Evolutionary conservation across 2,888 invertebrate species (phyloP), one percentile per base, ranked within the genome.

Genomic region (Mellilla xanthometata): DNA sequence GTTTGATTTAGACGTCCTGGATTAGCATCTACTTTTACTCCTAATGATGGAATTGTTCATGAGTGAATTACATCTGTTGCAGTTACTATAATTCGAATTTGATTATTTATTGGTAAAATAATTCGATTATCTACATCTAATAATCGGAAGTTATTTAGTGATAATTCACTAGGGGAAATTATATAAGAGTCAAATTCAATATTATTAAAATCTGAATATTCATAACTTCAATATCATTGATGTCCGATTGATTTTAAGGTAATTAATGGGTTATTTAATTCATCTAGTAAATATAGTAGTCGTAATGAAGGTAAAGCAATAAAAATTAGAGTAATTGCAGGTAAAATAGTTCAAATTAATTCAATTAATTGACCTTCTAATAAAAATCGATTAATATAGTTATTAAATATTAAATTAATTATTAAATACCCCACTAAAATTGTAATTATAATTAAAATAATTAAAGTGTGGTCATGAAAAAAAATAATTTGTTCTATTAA

Each of bases 201-300:
- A 69, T 87, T 79, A 62, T 80, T 62, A 69, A 93, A 93, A 69
- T 93, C 92, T 36, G 91, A 90, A 60, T 93, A 93, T 91, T 93
- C 92, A 84, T 93, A 93, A 0, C 88, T 90, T 92, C 92, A 93
- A 50, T 92, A 92, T 90, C 92, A 93, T 90, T 93, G 93, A 69
- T 92, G 92, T 0, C 92, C 93, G 76, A 93, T 91, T 15, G 90
- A 76, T 93, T 93, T 93, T 76, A 93, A 64, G 0, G 92, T 90
- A 65, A 93, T 76, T 55, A 84, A 62, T 0, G 91, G 91, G 30
- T 87, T 87, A 76, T 91, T 91, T 65, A 91, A 68, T 91, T 93
- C 92, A 76, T 93, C 93, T 64, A 91, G 65, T 74, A 93, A 59
- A 62, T 93, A 93, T 63, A 93, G 64, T 65, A 93, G 60, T 19